Evolutionary conservation across 2,888 invertebrate species (phyloP).

Genomic region (Drosophila lutescens): DNA sequence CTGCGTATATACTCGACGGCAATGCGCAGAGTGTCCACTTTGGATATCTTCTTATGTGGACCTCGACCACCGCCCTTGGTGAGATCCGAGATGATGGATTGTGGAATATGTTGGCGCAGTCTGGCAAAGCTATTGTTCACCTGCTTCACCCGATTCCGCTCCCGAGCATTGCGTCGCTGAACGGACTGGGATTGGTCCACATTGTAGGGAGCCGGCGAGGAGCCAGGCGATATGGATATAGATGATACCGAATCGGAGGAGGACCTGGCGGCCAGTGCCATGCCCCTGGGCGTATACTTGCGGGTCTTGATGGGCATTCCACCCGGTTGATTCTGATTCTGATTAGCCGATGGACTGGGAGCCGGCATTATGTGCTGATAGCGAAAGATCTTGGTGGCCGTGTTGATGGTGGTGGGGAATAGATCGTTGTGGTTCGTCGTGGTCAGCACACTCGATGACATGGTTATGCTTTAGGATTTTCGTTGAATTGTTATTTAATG

Average conservation of each 20-base stretch:
- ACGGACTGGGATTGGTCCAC: conserved; percentile 92
- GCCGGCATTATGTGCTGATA: conserved; percentile 79
- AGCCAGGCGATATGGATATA: conserved; percentile 8
- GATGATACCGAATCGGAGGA: conserved; percentile 18
- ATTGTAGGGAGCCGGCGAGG: conserved; percentile 63
- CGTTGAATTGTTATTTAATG: background rate
- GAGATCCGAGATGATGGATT: conserved; percentile 90
- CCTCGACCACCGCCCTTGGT: conserved; percentile 89
- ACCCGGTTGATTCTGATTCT: background rate
- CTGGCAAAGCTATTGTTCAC: conserved; percentile 97
- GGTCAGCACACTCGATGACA: conserved; percentile 37
- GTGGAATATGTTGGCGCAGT: conserved; percentile 94
- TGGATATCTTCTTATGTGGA: conserved; percentile 92
- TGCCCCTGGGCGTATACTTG: conserved; percentile 87
- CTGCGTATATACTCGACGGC: conserved; percentile 96
- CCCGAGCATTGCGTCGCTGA: conserved; percentile 95
- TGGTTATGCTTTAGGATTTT: conserved; percentile 3
- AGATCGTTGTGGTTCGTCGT: conserved; percentile 37
- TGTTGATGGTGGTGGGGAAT: conserved; percentile 63
- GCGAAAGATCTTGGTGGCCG: conserved; percentile 72
- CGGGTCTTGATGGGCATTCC: conserved; percentile 88
- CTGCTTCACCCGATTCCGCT: conserved; percentile 97
- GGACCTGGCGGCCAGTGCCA: conserved; percentile 49
- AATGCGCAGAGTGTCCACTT: conserved; percentile 94
- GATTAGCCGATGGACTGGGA: conserved; percentile 45